These are phyloP conservation scores for Vidua macroura DNA, from an alignment of 2,113 vertebrate genomes.

Conservation along the genomic window DNA sequence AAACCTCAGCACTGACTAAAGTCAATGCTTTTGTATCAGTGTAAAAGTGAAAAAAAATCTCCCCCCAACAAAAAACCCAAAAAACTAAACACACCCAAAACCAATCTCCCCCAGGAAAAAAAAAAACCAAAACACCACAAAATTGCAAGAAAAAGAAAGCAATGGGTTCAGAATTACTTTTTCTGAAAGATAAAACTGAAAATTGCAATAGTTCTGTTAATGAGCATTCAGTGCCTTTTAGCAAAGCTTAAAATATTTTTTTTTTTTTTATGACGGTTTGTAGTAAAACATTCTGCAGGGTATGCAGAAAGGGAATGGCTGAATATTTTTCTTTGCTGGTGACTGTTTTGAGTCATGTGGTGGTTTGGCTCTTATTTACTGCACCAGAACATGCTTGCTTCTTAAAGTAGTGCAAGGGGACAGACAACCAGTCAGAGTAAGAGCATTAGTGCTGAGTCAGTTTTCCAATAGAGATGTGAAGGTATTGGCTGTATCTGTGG, in stretches of 20 bases:
- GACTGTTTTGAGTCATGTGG: neutral
- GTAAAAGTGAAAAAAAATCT: neutral
- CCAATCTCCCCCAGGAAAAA: neutral
- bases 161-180: neutral
- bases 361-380: neutral
- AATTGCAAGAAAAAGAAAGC: neutral
- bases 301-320: neutral
- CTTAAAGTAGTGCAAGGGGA: slow-evolving; percentile 36
- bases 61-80: rapidly evolving
- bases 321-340: neutral
- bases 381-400: neutral
- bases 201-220: neutral
- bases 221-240: neutral
- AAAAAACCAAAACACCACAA: neutral
- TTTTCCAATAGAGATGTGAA: slow-evolving; percentile 57
- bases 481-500: slow-evolving; percentile 64
- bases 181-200: neutral
- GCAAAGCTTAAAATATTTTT: neutral
- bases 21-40: neutral
- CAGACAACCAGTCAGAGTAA: slow-evolving; percentile 33
- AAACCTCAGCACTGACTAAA: neutral
- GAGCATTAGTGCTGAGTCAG: slow-evolving; percentile 44
- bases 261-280: neutral
- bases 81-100: neutral
- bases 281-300: neutral